Evolutionary conservation across 2,888 invertebrate genomes (phyloP).

Genomic region (Drosophila neotestacea): DNA sequence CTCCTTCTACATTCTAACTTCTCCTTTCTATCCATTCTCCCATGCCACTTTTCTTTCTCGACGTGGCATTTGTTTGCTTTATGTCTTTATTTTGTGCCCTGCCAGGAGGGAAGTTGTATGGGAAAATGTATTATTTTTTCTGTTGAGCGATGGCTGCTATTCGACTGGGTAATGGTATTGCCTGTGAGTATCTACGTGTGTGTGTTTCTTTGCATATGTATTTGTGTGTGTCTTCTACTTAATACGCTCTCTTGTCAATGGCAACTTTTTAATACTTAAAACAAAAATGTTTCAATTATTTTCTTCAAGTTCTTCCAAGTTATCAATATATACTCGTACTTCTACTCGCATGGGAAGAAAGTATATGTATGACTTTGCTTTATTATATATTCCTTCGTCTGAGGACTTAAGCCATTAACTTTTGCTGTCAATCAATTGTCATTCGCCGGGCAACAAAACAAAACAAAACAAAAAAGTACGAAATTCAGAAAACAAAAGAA

Average conservation of each 20-base stretch:
- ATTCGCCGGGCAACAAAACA: conserved; percentile 43
- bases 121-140: conserved; percentile 52
- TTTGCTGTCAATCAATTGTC: conserved; percentile 80
- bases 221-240: conserved; percentile 53
- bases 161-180: conserved; percentile 49
- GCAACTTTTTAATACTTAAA: conserved; percentile 51
- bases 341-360: neutral
- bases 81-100: conserved; percentile 75
- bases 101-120: conserved; percentile 30
- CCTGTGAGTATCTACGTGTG: conserved; percentile 20
- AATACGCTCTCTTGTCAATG: conserved; percentile 32
- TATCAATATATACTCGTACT: conserved; percentile 18
- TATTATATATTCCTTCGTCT: conserved; percentile 24
- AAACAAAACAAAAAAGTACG: conserved; percentile 30
- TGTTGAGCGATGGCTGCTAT: conserved; percentile 70
- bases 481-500: conserved; percentile 19
- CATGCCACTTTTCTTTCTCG: conserved; percentile 21
- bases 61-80: conserved; percentile 75
- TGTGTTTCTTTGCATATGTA: conserved; percentile 18
- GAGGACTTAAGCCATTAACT: conserved; percentile 71
- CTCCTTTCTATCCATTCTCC: neutral
- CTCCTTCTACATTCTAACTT: neutral
- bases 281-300: conserved; percentile 70
- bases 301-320: conserved; percentile 26
- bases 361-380: conserved; percentile 5